Base-by-base conservation (phyloP, 2,113 vertebrate genomes). In the Miniopterus natalensis region DNA sequence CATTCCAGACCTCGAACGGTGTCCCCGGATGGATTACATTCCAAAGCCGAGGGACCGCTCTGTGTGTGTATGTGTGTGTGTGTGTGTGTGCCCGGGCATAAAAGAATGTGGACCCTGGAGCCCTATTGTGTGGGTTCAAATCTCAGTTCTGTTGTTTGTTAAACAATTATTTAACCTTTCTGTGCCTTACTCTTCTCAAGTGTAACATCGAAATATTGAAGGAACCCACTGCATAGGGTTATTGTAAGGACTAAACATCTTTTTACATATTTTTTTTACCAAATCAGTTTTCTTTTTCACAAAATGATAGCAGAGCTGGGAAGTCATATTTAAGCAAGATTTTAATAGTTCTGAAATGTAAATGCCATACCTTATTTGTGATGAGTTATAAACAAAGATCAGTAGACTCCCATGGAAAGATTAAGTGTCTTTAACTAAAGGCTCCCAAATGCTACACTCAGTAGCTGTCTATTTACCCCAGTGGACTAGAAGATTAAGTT, bases 371-470 rank as follows among this genome's bases (percentile, higher is more conserved):
- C 4, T 31, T 74, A 65, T 77, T 87, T 84, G 9, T 85, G 55
- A 61, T 81, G 61, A 84, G 20, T 90, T 94, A 78, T 45, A 75
- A 95, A 65, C n/a, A 55, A 25, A 92, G 11, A 93, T 80, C 27
- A 65, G 7, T 66, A 83, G 57, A 90, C 89, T 84, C 29, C 15
- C 40, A 63, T 3, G 45, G 51, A 90, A 85, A 94, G 3, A 85
- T 75, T 71, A 68, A 77, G 29, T 71, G 42, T 18, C 40, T 84
- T 94, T 87, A 78, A 79, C 36, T 59, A 25, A 81, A 91, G 70
- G 2, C 3, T 84, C 25, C 45, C 10, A 51, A 88, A 75, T 88
- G 27, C 53, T 80, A 68, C 45, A 88, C 53, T 71, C n/a, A 65
- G 12, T 68, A 87, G 27, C 36, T 89, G 4, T 80, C 65, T 65